Conservation (phyloP, 1,140 invertebrate genomes). For the Pararge aegeria region DNA sequence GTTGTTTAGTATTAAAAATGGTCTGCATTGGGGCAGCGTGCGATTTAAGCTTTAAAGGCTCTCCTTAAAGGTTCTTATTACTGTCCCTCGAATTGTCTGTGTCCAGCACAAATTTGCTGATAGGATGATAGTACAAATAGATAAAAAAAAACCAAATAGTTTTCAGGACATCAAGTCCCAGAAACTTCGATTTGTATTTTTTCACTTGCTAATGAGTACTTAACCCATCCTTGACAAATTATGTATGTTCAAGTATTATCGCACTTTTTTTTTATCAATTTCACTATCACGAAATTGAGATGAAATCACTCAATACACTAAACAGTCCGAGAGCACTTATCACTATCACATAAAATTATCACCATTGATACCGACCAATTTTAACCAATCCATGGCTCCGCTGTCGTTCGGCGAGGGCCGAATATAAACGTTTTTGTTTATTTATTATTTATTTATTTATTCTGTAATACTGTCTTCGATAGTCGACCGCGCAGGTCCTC, state of each 20-base stretch:
- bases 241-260: neutral
- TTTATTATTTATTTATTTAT: slow-evolving; percentile 19
- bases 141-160: neutral
- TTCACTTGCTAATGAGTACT: too few relatives aligned
- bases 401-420: slow-evolving; percentile 36
- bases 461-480: slow-evolving; percentile 27
- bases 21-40: too few relatives aligned
- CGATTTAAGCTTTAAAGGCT: too few relatives aligned
- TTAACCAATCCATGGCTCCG: slow-evolving; percentile 70
- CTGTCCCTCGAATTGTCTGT: too few relatives aligned
- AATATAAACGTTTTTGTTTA: slow-evolving; percentile 27
- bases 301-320: slow-evolving; percentile 26
- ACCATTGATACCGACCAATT: slow-evolving; percentile 70
- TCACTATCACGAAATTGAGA: slow-evolving; percentile 14
- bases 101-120: too few relatives aligned
- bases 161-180: neutral
- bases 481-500: slow-evolving; percentile 56
- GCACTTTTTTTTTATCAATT: slow-evolving; percentile 12
- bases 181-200: neutral
- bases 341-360: slow-evolving; percentile 40
- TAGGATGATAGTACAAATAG: too few relatives aligned
- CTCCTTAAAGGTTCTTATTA: too few relatives aligned
- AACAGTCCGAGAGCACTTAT: slow-evolving; percentile 35
- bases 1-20: too few relatives aligned
- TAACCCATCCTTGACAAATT: neutral